Base-by-base conservation (phyloP, 2,888 invertebrate species). In the Drosophila falleni region DNA sequence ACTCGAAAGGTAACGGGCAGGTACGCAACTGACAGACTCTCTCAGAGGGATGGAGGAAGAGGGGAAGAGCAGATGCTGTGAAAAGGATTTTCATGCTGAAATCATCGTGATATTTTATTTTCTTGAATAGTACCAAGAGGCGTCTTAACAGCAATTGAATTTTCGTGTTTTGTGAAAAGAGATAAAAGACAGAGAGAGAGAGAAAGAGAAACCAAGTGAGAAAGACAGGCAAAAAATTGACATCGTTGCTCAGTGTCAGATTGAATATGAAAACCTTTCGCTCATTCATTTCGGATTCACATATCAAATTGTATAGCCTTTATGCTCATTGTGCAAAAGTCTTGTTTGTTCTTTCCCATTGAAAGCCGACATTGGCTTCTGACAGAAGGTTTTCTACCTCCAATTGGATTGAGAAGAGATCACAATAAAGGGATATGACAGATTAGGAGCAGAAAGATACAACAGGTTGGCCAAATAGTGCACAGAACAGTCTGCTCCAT, bases 201-300 rank as follows among this genome's bases (percentile, higher is more conserved):
- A 16, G 5, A 16, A 11, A 47, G 5, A 55, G 15, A 16, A 1
- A 9, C 1, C 5, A 5, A 39, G 19, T 9, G 39, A 41, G 31
- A n/a, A 37, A 33, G n/a, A 35, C 9, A 49, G 13, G 64, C 71
- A 71, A 76, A 46, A 73, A 73, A 81, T 81, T 81, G 81, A 69
- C 71, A 73, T 80, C 74, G 74, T 78, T 74, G 73, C 64, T 86
- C 78, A 80, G 62, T 78, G 84, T 82, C 83, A 71, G 71, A 71
- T 71, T 77, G 82, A 74, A 80, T 73, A 74, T 73, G 75, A 80
- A 80, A 80, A 62, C 62, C 75, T 68, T 55, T 72, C 42, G 29
- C 44, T 59, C 50, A 60, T 26, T 42, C 69, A 42, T 68, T 65
- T 58, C 74, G 15, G 70, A 66, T 58, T 74, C 51, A 50, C 55